phyloP scores from a whole-genome alignment of 2,113 vertebrate species.

The Marmota monax region DNA sequence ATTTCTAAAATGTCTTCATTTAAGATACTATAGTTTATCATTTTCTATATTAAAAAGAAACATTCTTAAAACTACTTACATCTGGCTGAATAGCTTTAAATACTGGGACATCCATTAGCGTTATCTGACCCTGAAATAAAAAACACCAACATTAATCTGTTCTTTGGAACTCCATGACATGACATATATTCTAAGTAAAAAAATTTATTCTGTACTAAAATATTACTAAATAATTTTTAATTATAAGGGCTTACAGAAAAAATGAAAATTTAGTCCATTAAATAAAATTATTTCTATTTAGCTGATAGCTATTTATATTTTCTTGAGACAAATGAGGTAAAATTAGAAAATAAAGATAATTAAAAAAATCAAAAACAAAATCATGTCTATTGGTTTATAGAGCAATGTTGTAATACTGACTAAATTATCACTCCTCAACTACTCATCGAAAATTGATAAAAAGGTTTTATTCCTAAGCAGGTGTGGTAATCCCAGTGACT shows the following conservation, averaged over 20 bases:
- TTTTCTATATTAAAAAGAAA: slow-evolving; percentile 69
- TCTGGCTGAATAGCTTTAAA: slow-evolving; percentile 99
- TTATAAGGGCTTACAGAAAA: background rate
- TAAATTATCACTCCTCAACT: background rate
- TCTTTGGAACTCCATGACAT: background rate
- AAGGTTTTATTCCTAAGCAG: background rate
- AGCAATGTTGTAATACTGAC: background rate
- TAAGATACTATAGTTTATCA: background rate
- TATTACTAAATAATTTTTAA: slow-evolving; percentile 3
- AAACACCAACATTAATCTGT: slow-evolving; percentile 11
- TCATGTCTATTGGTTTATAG: background rate
- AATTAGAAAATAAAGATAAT: slow-evolving; percentile 15
- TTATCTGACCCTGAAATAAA: slow-evolving; percentile 96
- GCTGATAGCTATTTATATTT: background rate
- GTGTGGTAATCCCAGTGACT: no score
- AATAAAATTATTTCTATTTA: slow-evolving; percentile 9
- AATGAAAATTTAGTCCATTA: slow-evolving; percentile 48
- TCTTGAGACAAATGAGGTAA: background rate
- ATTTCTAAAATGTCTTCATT: slow-evolving; percentile 37
- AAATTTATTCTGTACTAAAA: slow-evolving; percentile 40
- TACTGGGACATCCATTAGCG: slow-evolving; percentile 98
- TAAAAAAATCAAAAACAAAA: background rate
- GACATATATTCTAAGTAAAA: slow-evolving; percentile 50
- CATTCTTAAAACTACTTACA: slow-evolving; percentile 88
- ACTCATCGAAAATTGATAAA: background rate